Conservation (phyloP, 2,113 vertebrate species). For the Eurypyga helias region DNA sequence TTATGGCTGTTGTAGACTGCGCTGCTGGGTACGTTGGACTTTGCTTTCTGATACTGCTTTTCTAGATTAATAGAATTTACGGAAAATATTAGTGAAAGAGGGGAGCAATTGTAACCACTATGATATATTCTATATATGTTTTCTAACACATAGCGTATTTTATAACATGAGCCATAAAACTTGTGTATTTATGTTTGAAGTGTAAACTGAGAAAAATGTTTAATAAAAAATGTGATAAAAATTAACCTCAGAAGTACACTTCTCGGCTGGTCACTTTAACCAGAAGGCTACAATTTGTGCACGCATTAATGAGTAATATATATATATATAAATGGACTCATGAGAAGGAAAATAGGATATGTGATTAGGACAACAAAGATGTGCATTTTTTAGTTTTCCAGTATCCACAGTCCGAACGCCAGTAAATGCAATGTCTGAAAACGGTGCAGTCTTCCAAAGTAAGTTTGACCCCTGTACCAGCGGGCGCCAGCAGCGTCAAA, state of each 20-base stretch:
- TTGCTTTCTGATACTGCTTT: constrained; percentile 31
- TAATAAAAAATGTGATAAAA: constrained; percentile 61
- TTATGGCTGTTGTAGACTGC: background rate
- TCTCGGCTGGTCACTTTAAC: background rate
- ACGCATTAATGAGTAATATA: background rate
- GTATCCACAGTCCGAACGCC: background rate
- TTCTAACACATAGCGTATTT: constrained; percentile 58
- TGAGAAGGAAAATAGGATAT: background rate
- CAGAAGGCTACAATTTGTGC: background rate
- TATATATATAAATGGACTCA: background rate
- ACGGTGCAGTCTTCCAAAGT: background rate
- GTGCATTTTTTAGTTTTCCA: background rate
- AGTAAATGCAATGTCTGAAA: background rate
- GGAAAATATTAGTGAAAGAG: background rate
- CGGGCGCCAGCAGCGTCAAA: background rate
- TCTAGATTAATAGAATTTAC: background rate
- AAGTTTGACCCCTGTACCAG: background rate
- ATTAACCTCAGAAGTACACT: background rate
- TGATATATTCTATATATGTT: background rate
- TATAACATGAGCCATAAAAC: constrained; percentile 65
- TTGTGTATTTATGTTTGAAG: constrained; percentile 62
- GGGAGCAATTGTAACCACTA: constrained; percentile 52
- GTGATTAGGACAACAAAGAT: background rate
- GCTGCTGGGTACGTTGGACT: background rate
- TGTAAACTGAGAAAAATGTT: constrained; percentile 46